phyloP scores from a whole-genome alignment of 2,113 vertebrate species.

The Phaetusa simplex region DNA sequence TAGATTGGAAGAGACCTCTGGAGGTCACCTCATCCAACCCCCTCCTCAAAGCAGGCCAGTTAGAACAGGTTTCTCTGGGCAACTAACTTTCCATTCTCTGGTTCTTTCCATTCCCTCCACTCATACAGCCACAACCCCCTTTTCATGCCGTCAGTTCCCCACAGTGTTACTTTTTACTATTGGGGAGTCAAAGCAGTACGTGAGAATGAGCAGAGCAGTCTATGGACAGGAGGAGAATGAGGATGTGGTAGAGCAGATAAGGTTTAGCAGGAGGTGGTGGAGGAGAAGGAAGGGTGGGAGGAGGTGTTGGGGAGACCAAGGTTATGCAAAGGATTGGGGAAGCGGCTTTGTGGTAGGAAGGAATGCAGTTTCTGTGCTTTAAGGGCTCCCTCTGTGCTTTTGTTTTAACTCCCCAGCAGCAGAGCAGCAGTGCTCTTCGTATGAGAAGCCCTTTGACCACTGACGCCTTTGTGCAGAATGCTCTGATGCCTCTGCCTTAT shows the following conservation, averaged over 20 bases:
- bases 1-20: not conserved
- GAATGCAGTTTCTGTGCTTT: slow-evolving; percentile 55
- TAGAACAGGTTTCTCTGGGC: not conserved
- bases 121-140: slow-evolving; percentile 27
- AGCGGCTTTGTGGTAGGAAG: slow-evolving; percentile 58
- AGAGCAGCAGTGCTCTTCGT: not conserved
- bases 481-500: not conserved
- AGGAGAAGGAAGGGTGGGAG: slow-evolving; percentile 54
- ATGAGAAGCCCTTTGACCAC: not conserved
- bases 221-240: slow-evolving; percentile 32
- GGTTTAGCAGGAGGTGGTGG: slow-evolving; percentile 51
- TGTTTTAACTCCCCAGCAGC: not conserved
- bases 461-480: not conserved
- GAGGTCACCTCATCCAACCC: not conserved
- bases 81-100: not conserved
- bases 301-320: slow-evolving; percentile 38
- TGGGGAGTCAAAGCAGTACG: slow-evolving; percentile 35
- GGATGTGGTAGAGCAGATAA: slow-evolving; percentile 66
- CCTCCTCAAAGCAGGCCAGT: not conserved
- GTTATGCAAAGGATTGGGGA: slow-evolving; percentile 67
- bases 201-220: slow-evolving; percentile 43
- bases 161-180: not conserved
- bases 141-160: slow-evolving; percentile 10
- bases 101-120: slow-evolving; percentile 17
- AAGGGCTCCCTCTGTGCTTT: slow-evolving; percentile 16